Conservation (phyloP, 1,140 invertebrate genomes). For the Psilanteris sp. region DNA sequence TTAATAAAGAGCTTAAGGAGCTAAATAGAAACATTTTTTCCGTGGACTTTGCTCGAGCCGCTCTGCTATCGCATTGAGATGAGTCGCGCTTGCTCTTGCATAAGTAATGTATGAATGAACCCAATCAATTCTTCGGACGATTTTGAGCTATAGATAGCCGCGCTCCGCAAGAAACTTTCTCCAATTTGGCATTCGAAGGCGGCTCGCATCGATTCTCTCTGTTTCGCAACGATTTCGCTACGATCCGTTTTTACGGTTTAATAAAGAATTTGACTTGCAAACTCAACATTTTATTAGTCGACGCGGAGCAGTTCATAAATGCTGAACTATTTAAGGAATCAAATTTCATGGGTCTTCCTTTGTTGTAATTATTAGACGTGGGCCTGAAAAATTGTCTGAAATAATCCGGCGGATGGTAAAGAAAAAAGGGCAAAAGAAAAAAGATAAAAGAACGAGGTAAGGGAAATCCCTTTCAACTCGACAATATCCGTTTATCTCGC, state of each 20-base stretch:
- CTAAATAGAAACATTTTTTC: conserved; percentile 79
- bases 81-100: conserved; percentile 73
- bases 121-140: conserved; percentile 46
- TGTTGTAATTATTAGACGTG: conserved; percentile 72
- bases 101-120: conserved; percentile 73
- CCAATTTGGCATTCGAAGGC: conserved; percentile 14
- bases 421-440: conserved; percentile 4
- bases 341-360: background rate
- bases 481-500: conserved; percentile 61
- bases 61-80: conserved; percentile 68
- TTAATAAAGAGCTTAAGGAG: conserved; percentile 76
- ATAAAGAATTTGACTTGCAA: conserved; percentile 56
- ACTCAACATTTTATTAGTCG: conserved; percentile 34
- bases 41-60: conserved; percentile 67
- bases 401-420: conserved; percentile 72
- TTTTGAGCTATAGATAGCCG: conserved; percentile 31
- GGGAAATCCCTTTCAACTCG: conserved; percentile 53
- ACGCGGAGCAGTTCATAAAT: conserved; percentile 24
- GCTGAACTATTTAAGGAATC: background rate
- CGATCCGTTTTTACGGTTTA: conserved; percentile 30
- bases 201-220: conserved; percentile 33
- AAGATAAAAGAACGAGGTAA: background rate
- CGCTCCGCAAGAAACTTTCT: conserved; percentile 17
- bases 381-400: conserved; percentile 78
- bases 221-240: conserved; percentile 36